These are phyloP conservation scores for Brassicogethes aeneus DNA, from an alignment of 2,888 invertebrate species.

Conservation along the genomic window DNA sequence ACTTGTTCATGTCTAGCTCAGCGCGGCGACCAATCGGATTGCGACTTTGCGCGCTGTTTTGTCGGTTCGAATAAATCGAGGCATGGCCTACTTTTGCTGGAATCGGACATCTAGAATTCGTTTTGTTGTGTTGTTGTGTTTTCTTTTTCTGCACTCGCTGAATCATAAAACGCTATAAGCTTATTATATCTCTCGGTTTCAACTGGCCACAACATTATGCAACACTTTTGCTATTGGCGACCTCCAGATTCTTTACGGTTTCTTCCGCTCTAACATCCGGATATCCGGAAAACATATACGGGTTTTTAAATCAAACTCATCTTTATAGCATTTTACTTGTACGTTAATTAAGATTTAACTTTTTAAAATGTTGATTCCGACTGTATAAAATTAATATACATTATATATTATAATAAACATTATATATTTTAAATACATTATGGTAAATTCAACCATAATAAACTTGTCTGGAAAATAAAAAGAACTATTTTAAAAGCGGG, in stretches of 20 bases:
- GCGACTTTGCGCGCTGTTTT: conserved; percentile 29
- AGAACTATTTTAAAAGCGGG: too few relatives aligned
- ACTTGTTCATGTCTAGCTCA: conserved; percentile 42
- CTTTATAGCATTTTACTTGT: too few relatives aligned
- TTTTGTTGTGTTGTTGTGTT: conserved; percentile 28
- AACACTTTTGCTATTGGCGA: background rate
- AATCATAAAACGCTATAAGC: conserved; percentile 11
- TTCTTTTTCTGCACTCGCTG: conserved; percentile 8
- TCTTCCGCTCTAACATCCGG: background rate
- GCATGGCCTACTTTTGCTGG: conserved; percentile 36
- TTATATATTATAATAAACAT: too few relatives aligned
- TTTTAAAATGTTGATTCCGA: too few relatives aligned
- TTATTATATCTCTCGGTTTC: conserved; percentile 5
- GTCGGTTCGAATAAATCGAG: conserved; percentile 38
- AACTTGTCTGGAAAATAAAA: too few relatives aligned
- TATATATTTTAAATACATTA: too few relatives aligned
- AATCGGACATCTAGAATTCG: conserved; percentile 31
- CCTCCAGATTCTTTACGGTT: background rate
- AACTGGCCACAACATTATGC: background rate
- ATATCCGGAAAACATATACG: too few relatives aligned
- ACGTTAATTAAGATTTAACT: too few relatives aligned
- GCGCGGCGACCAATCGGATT: conserved; percentile 35
- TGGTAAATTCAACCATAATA: too few relatives aligned
- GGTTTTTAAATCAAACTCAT: too few relatives aligned
- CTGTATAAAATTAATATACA: too few relatives aligned